Evolutionary conservation across 2,888 invertebrate genomes (phyloP), one percentile per base, ranked within the genome.

Genomic region (Apeira syringaria): DNA sequence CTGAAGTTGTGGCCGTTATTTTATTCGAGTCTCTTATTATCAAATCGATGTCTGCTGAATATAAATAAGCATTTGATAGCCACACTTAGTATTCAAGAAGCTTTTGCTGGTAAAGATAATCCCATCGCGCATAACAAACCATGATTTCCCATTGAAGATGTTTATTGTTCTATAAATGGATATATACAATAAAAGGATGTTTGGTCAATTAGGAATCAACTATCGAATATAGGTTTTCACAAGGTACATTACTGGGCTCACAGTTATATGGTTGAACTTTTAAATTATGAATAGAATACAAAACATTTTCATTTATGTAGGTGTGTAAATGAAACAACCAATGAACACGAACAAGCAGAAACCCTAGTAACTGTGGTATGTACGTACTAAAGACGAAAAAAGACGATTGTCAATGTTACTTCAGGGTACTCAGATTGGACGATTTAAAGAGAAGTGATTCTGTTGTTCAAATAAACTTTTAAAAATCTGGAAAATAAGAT

Each of bases 61-160:
- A 47, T 47, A 24, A 53, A 56, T 49, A 39, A 45, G 49, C 47
- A n/a, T 50, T 56, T 34, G 39, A 53, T 42, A 38, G 25, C 38
- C 42, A 36, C 20, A 34, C 43, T 48, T 52, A 31, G 43, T 50
- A 46, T 34, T 46, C 35, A 20, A 39, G 35, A 36, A 39, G 30
- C 39, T 46, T n/a, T 27, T 33, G 41, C 20, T 25, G 37, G 38
- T 40, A 36, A 41, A 42, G 25, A 40, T 46, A 47, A 3, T 40
- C 26, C 25, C 43, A 44, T 41, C 17, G 41, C 28, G 63, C 56
- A 67, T 68, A 62, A 52, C 52, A 61, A 68, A 61, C 49, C 32
- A 31, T 38, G 25, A 33, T 29, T 57, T 59, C 44, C 45, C 51
- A 59, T 59, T 47, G 31, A 39, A 50, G 47, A 55, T 25, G 25